Percentiles rank a stretch among this genome's conserved stretches.
Evolutionary conservation across 1,140 invertebrate species (phyloP).

Genomic region (Penaeus indicus): DNA sequence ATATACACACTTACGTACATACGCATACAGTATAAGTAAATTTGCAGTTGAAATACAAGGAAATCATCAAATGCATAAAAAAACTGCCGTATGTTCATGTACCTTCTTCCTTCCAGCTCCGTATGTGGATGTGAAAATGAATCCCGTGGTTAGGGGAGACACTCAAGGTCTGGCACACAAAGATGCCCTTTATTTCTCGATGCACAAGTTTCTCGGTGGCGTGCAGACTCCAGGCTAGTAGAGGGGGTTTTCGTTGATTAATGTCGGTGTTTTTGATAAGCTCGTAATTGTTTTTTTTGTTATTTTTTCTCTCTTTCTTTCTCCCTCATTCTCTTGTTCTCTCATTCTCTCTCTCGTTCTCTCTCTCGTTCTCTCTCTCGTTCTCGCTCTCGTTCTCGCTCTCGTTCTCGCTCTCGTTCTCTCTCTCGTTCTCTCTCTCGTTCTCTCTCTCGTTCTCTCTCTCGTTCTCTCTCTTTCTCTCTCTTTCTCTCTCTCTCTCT

Average conservation of each 20-base stretch:
- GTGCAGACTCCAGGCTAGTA: conserved; percentile 83
- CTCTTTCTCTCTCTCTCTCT: too few species aligned
- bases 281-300: background rate
- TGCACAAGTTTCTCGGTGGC: conserved; percentile 92
- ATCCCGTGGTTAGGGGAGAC: conserved; percentile 80
- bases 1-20: background rate
- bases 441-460: too few species aligned
- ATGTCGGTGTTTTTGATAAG: background rate
- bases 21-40: background rate
- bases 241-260: conserved; percentile 1
- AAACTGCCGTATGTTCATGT: conserved; percentile 6
- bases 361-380: too few species aligned
- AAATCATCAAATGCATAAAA: background rate
- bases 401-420: too few species aligned
- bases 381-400: too few species aligned
- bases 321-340: too few species aligned
- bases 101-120: conserved; percentile 75
- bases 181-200: conserved; percentile 91
- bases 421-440: too few species aligned
- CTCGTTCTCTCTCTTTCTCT: too few species aligned
- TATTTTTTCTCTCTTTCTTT: too few species aligned
- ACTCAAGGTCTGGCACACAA: conserved; percentile 80
- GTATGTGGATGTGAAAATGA: conserved; percentile 87
- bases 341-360: too few species aligned
- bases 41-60: background rate